Evolutionary conservation across 2,113 vertebrate genomes (phyloP).

Genomic region (Phodopus roborovskii): DNA sequence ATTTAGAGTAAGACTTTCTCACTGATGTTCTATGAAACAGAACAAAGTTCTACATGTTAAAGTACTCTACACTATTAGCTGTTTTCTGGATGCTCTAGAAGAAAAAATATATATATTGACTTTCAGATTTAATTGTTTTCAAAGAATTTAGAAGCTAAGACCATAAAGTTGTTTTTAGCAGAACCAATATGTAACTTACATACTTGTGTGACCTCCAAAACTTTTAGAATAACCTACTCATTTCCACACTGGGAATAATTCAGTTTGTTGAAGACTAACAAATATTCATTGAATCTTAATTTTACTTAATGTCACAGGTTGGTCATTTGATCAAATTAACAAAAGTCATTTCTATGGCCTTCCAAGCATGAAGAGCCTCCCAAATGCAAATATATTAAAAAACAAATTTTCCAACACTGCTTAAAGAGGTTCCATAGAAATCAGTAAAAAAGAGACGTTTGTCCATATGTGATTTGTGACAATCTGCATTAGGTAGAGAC

Average conservation of each 20-base stretch:
- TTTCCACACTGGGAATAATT: slow-evolving; percentile 59
- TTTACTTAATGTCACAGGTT: slow-evolving; percentile 65
- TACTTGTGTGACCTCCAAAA: slow-evolving; percentile 60
- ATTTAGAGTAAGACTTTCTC: slow-evolving; percentile 58
- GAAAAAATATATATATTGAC: slow-evolving; percentile 67
- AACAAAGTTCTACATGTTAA: slow-evolving; percentile 4
- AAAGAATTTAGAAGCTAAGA: slow-evolving; percentile 41
- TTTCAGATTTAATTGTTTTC: slow-evolving; percentile 55
- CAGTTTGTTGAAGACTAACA: slow-evolving; percentile 71
- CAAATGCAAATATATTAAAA: not conserved
- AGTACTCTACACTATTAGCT: not conserved
- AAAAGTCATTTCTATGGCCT: slow-evolving; percentile 37
- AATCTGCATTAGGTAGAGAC: not conserved
- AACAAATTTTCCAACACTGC: not conserved
- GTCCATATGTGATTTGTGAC: not conserved
- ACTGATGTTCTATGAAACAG: not conserved
- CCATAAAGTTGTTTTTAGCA: slow-evolving; percentile 65
- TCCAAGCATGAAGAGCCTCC: not conserved
- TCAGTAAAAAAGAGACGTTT: not conserved
- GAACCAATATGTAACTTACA: slow-evolving; percentile 64
- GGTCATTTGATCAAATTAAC: slow-evolving; percentile 67
- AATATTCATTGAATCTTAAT: slow-evolving; percentile 68
- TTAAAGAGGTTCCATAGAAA: not conserved
- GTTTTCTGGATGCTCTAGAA: slow-evolving; percentile 69
- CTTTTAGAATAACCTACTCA: slow-evolving; percentile 73